A percentile compares a stretch with the other conserved stretches of the same genome.
Conservation (phyloP, 2,797 vertebrate species). For the Todus mexicanus region DNA sequence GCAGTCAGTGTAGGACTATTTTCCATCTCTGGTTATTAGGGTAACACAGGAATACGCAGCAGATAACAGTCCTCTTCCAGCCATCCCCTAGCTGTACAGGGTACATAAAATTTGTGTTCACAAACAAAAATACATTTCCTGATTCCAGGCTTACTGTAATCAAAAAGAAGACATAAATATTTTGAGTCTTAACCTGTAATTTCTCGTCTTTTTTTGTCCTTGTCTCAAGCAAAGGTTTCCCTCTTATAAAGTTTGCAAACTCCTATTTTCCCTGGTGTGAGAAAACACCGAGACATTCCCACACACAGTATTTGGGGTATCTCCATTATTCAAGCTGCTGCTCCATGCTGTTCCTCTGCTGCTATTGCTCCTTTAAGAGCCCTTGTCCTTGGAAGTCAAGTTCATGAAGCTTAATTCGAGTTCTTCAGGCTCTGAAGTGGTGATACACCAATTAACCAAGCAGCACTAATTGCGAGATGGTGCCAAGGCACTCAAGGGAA, state of each 20-base stretch:
- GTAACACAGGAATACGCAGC: background rate
- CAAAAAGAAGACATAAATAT: background rate
- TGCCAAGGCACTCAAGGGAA: conserved; percentile 10
- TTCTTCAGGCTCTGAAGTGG: background rate
- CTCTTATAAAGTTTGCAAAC: background rate
- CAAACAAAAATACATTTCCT: background rate
- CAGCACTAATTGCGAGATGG: background rate
- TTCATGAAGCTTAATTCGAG: background rate
- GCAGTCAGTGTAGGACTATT: background rate
- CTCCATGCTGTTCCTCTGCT: background rate
- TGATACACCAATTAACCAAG: conserved; percentile 25
- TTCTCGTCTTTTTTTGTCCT: background rate
- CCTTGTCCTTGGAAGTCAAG: background rate
- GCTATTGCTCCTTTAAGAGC: background rate
- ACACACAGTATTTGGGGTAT: background rate
- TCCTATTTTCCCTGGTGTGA: background rate
- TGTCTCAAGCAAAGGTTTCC: background rate
- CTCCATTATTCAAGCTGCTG: background rate
- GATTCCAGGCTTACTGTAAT: background rate
- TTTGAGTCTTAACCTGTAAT: background rate
- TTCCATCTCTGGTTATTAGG: background rate
- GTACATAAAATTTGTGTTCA: background rate
- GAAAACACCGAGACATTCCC: background rate
- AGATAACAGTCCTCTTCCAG: background rate
- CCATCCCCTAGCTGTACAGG: background rate